A percentile compares a stretch with the other conserved stretches of the same genome.
These are phyloP conservation scores for Gonioctena quinquepunctata DNA, from an alignment of 1,140 invertebrate genomes.

Conservation along the genomic window DNA sequence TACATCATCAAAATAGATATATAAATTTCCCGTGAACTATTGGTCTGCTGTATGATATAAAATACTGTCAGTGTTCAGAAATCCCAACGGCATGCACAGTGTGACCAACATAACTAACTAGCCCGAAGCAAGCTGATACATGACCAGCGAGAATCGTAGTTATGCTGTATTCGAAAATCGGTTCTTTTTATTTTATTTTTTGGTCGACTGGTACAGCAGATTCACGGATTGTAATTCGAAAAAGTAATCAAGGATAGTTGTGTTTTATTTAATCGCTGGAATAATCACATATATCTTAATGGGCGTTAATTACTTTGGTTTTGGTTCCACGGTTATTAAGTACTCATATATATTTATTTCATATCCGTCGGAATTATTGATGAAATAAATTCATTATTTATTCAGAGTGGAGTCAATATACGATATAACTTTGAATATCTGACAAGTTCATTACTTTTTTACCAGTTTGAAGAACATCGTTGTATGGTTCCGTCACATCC, in stretches of 20 bases:
- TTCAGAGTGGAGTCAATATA: no score
- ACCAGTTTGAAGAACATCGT: no score
- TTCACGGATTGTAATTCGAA: neutral
- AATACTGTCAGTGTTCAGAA: conserved; percentile 32
- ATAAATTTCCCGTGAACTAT: conserved; percentile 42
- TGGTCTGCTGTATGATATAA: conserved; percentile 37
- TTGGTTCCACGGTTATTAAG: no score
- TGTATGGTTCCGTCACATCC: no score
- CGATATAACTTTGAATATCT: no score
- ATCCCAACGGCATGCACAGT: conserved; percentile 24
- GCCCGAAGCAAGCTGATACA: conserved; percentile 12
- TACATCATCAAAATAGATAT: conserved; percentile 44
- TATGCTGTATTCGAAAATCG: neutral
- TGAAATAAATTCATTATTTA: no score
- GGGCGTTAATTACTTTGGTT: no score
- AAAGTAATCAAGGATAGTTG: neutral
- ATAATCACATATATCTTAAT: neutral
- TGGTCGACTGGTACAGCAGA: neutral
- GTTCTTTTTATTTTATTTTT: neutral
- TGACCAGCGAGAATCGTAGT: neutral
- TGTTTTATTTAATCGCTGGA: neutral
- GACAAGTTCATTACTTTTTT: no score
- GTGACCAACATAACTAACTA: conserved; percentile 32
- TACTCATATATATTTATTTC: no score
- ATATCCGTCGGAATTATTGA: no score